Percentiles rank a stretch among this genome's conserved stretches.
Evolutionary conservation across 2,888 invertebrate species (phyloP).

Genomic region (Lysandra coridon): DNA sequence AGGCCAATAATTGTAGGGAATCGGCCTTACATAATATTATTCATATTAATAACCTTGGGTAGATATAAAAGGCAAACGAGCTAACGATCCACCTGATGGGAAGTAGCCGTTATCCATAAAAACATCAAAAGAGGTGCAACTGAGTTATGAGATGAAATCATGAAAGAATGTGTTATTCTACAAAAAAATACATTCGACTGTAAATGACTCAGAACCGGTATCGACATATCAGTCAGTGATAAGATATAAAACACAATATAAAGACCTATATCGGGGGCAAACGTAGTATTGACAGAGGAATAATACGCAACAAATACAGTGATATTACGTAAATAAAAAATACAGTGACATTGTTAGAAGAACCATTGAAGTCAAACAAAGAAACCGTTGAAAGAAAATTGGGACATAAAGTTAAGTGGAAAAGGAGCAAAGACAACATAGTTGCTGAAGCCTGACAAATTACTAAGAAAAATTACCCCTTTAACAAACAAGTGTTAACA

Average conservation of each 20-base stretch:
- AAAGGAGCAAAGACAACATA: background rate
- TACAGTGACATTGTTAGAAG: background rate
- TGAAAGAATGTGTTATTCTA: background rate
- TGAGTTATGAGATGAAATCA: too few relatives aligned
- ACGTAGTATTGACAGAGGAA: background rate
- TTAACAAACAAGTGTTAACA: background rate
- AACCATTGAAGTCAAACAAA: background rate
- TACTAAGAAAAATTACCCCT: background rate
- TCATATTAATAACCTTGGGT: too few relatives aligned
- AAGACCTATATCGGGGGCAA: background rate
- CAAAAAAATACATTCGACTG: background rate
- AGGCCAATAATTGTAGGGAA: too few relatives aligned
- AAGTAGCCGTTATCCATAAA: too few relatives aligned
- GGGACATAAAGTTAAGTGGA: background rate
- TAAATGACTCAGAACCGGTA: constrained; percentile 10
- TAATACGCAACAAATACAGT: background rate
- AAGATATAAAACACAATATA: constrained; percentile 8
- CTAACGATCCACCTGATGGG: too few relatives aligned
- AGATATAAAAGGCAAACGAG: too few relatives aligned
- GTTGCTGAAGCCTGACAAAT: background rate
- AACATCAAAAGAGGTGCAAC: too few relatives aligned
- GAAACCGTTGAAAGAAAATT: background rate
- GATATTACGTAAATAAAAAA: background rate
- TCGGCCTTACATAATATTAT: too few relatives aligned
- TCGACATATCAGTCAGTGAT: constrained; percentile 16